Percentiles rank a stretch among this genome's conserved stretches.
phyloP scores from a whole-genome alignment of 2,113 vertebrate genomes.

The Pogonocichla stellata region DNA sequence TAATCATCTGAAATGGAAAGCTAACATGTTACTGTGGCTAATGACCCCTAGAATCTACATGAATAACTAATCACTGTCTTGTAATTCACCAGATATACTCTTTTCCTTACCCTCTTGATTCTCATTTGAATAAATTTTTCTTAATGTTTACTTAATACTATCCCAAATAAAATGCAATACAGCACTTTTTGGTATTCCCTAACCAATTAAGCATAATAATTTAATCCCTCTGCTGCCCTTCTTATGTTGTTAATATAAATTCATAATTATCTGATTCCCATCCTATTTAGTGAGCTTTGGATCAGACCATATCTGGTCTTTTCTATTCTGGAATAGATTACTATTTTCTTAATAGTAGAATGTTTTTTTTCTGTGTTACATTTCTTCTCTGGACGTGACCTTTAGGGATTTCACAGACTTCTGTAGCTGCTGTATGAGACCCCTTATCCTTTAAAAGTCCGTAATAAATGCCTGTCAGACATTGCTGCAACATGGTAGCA shows the following conservation, averaged over 20 bases:
- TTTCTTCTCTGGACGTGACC: constrained; percentile 24
- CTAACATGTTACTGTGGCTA: not conserved
- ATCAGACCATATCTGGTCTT: not conserved
- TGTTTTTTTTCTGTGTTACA: not conserved
- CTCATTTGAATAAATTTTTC: not conserved
- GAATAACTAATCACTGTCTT: not conserved
- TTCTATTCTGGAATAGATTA: not conserved
- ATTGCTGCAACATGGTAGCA: constrained; percentile 47
- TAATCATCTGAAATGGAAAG: not conserved
- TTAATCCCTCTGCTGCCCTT: not conserved
- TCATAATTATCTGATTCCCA: not conserved
- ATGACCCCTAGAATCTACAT: not conserved
- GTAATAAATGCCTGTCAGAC: constrained; percentile 70
- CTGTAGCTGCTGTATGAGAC: not conserved
- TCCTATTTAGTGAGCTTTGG: not conserved
- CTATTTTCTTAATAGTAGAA: not conserved
- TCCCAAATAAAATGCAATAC: not conserved
- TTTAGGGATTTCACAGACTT: constrained; percentile 52
- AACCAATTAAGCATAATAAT: constrained; percentile 7
- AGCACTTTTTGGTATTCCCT: not conserved
- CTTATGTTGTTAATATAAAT: constrained; percentile 1
- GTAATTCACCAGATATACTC: not conserved
- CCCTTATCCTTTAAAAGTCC: constrained; percentile 58
- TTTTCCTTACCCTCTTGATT: not conserved
- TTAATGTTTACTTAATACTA: not conserved